phyloP scores from a whole-genome alignment of 92 coral and sea anemone species.

The Actinernus sp. region DNA sequence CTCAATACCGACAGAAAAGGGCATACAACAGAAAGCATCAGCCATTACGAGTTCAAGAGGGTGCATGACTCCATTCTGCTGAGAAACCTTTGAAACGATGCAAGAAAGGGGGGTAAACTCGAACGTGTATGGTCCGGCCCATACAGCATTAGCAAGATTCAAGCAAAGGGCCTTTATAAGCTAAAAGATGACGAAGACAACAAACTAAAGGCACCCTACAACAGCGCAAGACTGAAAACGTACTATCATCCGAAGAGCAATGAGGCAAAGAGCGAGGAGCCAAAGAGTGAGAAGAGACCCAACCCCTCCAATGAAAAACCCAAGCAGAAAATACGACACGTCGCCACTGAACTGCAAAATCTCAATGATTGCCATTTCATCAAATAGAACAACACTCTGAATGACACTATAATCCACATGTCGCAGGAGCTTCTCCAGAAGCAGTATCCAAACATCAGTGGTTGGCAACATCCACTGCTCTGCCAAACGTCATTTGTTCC shows the following conservation, averaged over 20 bases:
- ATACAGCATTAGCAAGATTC: slow-evolving; percentile 16
- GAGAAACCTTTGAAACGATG: slow-evolving; percentile 44
- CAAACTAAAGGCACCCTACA: background rate
- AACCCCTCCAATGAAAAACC: background rate
- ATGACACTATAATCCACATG: too few species aligned
- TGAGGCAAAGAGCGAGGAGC: background rate
- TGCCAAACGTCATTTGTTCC: slow-evolving; percentile 24
- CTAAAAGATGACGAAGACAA: slow-evolving; percentile 25
- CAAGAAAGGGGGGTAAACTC: too few species aligned
- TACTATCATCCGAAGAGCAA: slow-evolving; percentile 3
- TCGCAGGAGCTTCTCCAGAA: slow-evolving; percentile 25
- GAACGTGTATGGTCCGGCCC: too few species aligned
- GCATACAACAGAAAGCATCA: slow-evolving; percentile 43
- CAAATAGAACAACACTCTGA: slow-evolving; percentile 19
- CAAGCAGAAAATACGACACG: background rate
- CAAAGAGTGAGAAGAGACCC: background rate
- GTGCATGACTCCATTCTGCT: slow-evolving; percentile 36
- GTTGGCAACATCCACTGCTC: slow-evolving; percentile 46
- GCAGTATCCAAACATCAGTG: slow-evolving; percentile 19
- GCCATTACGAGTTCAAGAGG: slow-evolving; percentile 27
- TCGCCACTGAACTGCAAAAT: background rate
- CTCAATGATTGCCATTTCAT: slow-evolving; percentile 15
- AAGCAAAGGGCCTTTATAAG: slow-evolving; percentile 40
- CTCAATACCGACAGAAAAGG: slow-evolving; percentile 31
- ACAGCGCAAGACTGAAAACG: slow-evolving; percentile 32